These are phyloP conservation scores for Coboldia fuscipes DNA, from an alignment of 1,140 invertebrate species.

Conservation along the genomic window DNA sequence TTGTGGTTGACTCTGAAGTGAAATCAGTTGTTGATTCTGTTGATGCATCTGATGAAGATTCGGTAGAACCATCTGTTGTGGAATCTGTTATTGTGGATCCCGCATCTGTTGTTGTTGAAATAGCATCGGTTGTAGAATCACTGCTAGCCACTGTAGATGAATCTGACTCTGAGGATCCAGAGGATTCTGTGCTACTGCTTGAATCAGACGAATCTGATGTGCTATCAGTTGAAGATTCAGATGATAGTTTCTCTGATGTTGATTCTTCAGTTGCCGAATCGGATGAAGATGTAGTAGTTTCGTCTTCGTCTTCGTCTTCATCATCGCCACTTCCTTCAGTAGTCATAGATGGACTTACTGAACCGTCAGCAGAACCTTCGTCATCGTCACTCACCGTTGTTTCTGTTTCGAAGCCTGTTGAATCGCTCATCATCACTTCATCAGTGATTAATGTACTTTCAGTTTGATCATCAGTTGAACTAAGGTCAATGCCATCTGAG, in stretches of 20 bases:
- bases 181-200: constrained; percentile 4
- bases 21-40: constrained; percentile 5
- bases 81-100: neutral
- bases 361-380: constrained; percentile 8
- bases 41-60: neutral
- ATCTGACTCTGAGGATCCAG: constrained; percentile 4
- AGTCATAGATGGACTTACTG: neutral
- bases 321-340: constrained; percentile 6
- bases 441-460: constrained; percentile 21
- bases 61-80: constrained; percentile 4
- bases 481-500: constrained; percentile 9
- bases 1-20: constrained; percentile 6
- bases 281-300: constrained; percentile 5
- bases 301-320: neutral
- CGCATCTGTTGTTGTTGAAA: constrained; percentile 4
- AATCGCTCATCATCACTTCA: constrained; percentile 39
- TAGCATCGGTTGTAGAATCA: constrained; percentile 3
- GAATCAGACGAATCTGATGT: constrained; percentile 6
- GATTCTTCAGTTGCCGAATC: constrained; percentile 6
- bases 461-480: constrained; percentile 9
- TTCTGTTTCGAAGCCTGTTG: constrained; percentile 7
- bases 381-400: constrained; percentile 7
- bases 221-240: constrained; percentile 6
- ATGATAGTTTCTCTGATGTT: constrained; percentile 8
- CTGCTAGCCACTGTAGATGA: constrained; percentile 4